These are phyloP conservation scores for Stratiomys singularior DNA, from an alignment of 2,888 invertebrate genomes.

Conservation along the genomic window DNA sequence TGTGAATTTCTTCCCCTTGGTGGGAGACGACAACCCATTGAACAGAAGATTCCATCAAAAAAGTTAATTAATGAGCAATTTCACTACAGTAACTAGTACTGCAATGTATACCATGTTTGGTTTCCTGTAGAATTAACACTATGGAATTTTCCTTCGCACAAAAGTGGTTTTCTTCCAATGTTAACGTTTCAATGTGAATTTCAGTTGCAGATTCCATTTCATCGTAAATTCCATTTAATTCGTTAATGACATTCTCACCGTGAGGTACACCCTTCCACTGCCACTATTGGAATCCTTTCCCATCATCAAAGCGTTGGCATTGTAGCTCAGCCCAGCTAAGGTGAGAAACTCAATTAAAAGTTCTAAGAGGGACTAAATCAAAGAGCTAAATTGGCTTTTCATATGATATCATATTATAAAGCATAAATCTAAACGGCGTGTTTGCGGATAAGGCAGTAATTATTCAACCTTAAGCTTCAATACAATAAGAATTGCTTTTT, in stretches of 20 bases:
- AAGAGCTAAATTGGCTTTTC: constrained; percentile 33
- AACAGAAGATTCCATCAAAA: too few relatives aligned
- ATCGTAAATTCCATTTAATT: constrained; percentile 4
- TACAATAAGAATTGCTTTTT: neutral
- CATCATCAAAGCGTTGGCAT: too few relatives aligned
- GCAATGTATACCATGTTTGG: too few relatives aligned
- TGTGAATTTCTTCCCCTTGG: too few relatives aligned
- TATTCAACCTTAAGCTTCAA: constrained; percentile 7
- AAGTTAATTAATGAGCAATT: too few relatives aligned
- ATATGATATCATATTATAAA: constrained; percentile 24
- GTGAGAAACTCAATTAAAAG: constrained; percentile 26
- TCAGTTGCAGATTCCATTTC: neutral
- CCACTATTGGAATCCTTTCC: too few relatives aligned
- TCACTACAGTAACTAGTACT: too few relatives aligned
- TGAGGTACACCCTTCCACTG: neutral
- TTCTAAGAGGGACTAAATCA: constrained; percentile 13
- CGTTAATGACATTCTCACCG: neutral
- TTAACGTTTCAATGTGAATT: neutral
- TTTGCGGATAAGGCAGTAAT: constrained; percentile 9
- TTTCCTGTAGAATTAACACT: too few relatives aligned
- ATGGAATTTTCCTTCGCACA: neutral
- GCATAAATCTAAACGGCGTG: constrained; percentile 4
- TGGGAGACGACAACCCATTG: too few relatives aligned
- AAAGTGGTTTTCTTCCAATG: neutral
- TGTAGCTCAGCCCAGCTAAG: too few relatives aligned